phyloP scores from a whole-genome alignment of 2,113 vertebrate species.

The Antechinus stuartii region DNA sequence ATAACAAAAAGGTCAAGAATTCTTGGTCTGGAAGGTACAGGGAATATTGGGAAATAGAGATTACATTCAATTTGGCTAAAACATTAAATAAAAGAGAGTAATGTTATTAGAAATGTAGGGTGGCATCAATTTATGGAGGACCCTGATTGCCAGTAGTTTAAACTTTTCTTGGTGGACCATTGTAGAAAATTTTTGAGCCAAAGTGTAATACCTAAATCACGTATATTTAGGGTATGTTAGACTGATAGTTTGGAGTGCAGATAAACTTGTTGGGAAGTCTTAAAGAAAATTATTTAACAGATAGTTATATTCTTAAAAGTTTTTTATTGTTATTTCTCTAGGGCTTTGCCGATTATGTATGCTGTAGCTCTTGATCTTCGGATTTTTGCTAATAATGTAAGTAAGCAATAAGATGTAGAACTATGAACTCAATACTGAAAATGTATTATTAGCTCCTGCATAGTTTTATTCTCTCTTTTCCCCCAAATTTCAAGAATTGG shows the following conservation, averaged over 20 bases:
- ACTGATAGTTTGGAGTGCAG: neutral
- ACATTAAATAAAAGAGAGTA: neutral
- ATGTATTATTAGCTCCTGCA: neutral
- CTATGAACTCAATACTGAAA: neutral
- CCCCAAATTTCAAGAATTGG: neutral
- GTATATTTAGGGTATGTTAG: neutral
- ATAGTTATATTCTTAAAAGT: neutral
- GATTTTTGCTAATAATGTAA: slow-evolving; percentile 97
- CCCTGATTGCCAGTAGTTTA: neutral
- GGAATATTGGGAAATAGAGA: neutral
- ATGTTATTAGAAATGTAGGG: neutral
- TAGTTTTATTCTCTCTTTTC: neutral
- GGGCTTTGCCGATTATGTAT: slow-evolving; percentile 97
- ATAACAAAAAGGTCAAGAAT: neutral
- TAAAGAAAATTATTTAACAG: neutral
- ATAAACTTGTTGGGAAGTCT: neutral
- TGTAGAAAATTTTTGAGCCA: neutral
- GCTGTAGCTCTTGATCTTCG: slow-evolving; percentile 95
- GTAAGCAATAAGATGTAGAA: slow-evolving; percentile 69
- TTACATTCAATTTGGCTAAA: neutral
- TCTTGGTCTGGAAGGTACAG: neutral
- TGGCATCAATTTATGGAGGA: neutral
- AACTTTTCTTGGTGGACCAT: neutral
- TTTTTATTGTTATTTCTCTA: slow-evolving; percentile 71
- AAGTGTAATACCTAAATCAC: neutral